phyloP scores from a whole-genome alignment of 2,113 vertebrate species.

The Tetrao urogallus region DNA sequence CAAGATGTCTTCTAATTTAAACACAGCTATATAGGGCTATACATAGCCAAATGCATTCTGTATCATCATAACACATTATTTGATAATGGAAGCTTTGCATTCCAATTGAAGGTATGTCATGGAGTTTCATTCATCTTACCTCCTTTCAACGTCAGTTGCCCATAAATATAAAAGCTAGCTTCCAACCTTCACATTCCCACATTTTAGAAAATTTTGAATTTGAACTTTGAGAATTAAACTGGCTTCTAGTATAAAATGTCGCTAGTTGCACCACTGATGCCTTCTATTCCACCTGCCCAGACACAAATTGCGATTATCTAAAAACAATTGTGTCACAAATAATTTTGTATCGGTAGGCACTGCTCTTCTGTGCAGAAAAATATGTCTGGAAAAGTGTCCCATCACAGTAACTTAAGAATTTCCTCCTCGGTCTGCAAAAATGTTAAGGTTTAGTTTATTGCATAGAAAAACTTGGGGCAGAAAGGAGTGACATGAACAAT shows the following conservation, averaged over 20 bases:
- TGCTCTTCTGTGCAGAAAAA: not conserved
- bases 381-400: not conserved
- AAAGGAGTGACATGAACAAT: not conserved
- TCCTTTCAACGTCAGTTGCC: not conserved
- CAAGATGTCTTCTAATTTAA: not conserved
- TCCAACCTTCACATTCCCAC: not conserved
- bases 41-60: not conserved
- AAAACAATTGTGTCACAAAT: not conserved
- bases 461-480: not conserved
- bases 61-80: not conserved
- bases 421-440: not conserved
- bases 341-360: not conserved
- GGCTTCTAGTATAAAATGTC: not conserved
- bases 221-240: not conserved
- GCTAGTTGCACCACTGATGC: not conserved
- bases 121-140: not conserved
- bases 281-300: not conserved
- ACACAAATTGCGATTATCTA: not conserved
- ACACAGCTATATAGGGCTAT: not conserved
- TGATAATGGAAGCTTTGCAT: not conserved
- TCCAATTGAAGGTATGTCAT: not conserved
- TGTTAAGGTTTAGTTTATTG: not conserved
- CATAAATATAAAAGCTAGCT: not conserved
- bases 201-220: not conserved
- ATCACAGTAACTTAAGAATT: not conserved